A percentile compares a stretch with the other conserved stretches of the same genome.
Evolutionary conservation across 53 echinoderm and acorn worm species (phyloP).

Genomic region (Crossaster papposus): DNA sequence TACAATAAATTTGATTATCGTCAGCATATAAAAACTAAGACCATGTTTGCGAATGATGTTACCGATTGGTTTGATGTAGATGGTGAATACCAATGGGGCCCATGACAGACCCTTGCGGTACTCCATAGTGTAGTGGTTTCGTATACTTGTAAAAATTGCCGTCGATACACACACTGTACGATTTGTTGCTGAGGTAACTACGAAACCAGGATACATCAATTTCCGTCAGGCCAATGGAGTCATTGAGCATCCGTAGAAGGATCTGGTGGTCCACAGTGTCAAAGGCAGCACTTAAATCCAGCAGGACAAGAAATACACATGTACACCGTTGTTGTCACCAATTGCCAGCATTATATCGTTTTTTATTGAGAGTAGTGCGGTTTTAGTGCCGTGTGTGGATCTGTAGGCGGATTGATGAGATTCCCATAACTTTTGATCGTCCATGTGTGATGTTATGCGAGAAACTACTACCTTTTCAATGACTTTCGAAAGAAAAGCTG

Average conservation of each 20-base stretch:
- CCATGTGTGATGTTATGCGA: slow-evolving; percentile 44
- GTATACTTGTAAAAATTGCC: no score
- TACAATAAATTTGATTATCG: background rate
- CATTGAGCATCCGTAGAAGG: background rate
- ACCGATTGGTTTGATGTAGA: background rate
- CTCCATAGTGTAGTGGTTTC: background rate
- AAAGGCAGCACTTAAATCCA: background rate
- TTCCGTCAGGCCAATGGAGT: background rate
- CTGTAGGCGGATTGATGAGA: slow-evolving; percentile 58
- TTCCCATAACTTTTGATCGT: slow-evolving; percentile 50
- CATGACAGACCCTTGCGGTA: slow-evolving; percentile 10
- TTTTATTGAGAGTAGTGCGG: slow-evolving; percentile 50
- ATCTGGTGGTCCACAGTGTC: background rate
- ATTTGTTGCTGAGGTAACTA: background rate
- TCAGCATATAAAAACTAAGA: slow-evolving; percentile 5
- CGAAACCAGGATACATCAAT: background rate
- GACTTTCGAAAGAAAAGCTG: slow-evolving; percentile 48
- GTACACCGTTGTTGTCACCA: slow-evolving; percentile 21
- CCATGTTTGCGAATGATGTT: slow-evolving; percentile 26
- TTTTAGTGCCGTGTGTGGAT: slow-evolving; percentile 56
- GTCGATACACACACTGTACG: background rate
- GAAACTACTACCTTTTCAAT: slow-evolving; percentile 43
- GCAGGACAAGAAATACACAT: slow-evolving; percentile 43
- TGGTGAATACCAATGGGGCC: background rate
- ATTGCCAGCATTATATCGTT: slow-evolving; percentile 37